Conservation (phyloP, 2,113 vertebrate species). For the Grus americana region DNA sequence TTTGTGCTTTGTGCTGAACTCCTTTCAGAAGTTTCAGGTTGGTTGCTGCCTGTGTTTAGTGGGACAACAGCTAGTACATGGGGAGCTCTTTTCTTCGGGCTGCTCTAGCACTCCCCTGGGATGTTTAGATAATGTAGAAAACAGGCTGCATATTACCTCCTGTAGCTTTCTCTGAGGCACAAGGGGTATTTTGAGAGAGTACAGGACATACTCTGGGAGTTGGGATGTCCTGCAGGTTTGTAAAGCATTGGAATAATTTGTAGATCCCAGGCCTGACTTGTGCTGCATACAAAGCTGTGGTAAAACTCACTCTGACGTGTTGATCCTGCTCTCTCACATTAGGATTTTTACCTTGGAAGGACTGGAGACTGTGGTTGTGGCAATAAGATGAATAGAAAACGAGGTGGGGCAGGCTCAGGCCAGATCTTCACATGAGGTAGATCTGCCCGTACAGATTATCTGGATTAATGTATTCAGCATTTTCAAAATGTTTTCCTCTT, state of each 20-base stretch:
- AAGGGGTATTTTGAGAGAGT: neutral
- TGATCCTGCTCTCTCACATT: neutral
- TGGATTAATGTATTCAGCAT: neutral
- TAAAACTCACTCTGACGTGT: neutral
- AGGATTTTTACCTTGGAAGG: neutral
- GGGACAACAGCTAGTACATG: fast-evolving
- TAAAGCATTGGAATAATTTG: neutral
- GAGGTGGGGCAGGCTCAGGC: neutral
- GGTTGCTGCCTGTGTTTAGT: neutral
- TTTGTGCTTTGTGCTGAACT: neutral
- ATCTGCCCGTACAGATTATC: neutral
- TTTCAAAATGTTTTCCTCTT: neutral
- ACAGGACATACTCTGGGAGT: neutral
- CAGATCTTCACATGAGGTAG: neutral
- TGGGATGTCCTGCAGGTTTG: neutral
- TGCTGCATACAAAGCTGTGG: neutral
- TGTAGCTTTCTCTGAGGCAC: neutral
- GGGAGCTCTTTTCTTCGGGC: neutral
- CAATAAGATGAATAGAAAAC: neutral
- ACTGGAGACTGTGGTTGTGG: neutral
- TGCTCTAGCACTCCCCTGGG: neutral
- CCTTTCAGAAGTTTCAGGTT: neutral
- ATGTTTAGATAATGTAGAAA: neutral
- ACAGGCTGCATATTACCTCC: neutral
- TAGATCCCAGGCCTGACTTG: neutral